Percentiles rank a stretch among this genome's conserved stretches.
These are phyloP conservation scores for Equus quagga DNA, from an alignment of 2,113 vertebrate genomes.

Conservation along the genomic window DNA sequence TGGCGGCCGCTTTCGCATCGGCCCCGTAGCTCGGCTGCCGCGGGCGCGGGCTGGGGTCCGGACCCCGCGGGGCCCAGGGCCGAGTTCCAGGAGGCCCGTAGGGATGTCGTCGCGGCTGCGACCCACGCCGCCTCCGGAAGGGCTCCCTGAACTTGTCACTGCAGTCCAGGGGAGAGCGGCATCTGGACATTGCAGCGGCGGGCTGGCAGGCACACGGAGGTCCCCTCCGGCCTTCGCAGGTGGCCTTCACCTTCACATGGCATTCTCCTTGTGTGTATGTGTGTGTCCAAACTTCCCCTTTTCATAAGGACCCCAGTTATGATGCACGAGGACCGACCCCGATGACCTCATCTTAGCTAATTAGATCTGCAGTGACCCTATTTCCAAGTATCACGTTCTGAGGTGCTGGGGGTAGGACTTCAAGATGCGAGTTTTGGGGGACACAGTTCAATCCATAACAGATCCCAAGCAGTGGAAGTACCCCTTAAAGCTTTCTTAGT, in stretches of 20 bases:
- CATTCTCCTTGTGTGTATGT: not conserved
- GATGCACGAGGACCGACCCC: no score
- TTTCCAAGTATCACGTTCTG: no score
- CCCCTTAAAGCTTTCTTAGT: not conserved
- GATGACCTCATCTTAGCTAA: not conserved
- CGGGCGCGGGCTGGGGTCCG: not conserved
- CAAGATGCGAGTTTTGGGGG: no score
- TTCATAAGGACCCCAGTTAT: no score
- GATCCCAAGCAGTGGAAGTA: not conserved
- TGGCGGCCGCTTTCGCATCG: not conserved
- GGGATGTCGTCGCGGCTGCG: rapidly evolving
- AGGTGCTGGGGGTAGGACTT: no score
- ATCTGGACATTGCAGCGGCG: not conserved
- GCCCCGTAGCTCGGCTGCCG: not conserved
- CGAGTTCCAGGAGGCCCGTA: not conserved
- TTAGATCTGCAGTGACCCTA: not conserved
- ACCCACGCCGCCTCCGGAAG: rapidly evolving
- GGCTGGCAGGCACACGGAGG: not conserved
- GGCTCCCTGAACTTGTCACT: not conserved
- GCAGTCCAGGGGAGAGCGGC: not conserved
- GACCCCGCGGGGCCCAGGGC: not conserved
- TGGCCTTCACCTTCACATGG: not conserved
- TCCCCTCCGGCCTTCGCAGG: not conserved
- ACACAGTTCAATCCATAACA: no score
- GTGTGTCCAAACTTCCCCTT: not conserved